Evolutionary conservation across 2,888 invertebrate genomes (phyloP), one percentile per base, ranked within the genome.

Genomic region (Phania funesta): DNA sequence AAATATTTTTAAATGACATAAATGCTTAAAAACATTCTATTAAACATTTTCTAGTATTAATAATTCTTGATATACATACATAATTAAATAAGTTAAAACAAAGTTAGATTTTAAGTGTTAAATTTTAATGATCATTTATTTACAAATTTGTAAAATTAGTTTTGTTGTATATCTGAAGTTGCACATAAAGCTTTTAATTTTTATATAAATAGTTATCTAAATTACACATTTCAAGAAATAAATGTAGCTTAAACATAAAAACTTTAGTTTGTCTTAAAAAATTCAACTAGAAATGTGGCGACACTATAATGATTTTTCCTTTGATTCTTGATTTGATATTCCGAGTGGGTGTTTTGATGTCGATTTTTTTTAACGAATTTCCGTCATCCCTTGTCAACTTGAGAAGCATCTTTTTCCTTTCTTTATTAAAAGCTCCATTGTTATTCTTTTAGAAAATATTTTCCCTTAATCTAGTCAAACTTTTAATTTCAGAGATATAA

Each of bases 91-190:
- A 64, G 24, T 13, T 65, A 56, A 64, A 29, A 2, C 13, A 32
- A 41, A 46, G 11, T 4, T 70, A 65, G 22, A 48, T 71, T 26
- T 41, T 78, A 78, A 73, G 58, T 78, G 78, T 78, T 78, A 78
- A 48, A 71, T 52, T 52, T 76, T 54, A 76, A 58, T 38, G 24
- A 48, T 38, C 24, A 18, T 35, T 48, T 41, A 46, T 32, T 26
- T 56, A 48, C 35, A 38, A 32, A 70, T 77, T 38, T 46, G 18
- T 24, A 26, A 50, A 44, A 16, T 7, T 9, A 16, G n/a, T 44
- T 16, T 44, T 8, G 5, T 13, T n/a, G n/a, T 13, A 11, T 38
- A n/a, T 46, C 48, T 35, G n/a, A 44, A 65, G 35, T 62, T 44
- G 32, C 8, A 52, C 16, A 54, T 44, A 62, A 20, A 41, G 7